A percentile compares a stretch with the other conserved stretches of the same genome.
phyloP scores from a whole-genome alignment of 2,797 vertebrate species.

The Sebastes oblongus region DNA sequence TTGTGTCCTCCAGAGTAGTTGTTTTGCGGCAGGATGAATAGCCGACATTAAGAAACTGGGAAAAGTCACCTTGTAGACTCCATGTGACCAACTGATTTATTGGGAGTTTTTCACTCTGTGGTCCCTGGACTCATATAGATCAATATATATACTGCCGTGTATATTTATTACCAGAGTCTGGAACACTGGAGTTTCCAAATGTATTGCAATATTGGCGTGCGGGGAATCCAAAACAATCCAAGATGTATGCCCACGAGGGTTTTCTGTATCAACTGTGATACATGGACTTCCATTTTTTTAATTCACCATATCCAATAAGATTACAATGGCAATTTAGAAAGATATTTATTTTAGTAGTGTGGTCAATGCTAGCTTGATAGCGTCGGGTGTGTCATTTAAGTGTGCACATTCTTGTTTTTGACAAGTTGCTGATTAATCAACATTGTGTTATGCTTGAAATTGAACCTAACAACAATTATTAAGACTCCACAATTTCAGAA shows the following conservation, averaged over 20 bases:
- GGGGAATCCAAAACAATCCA: constrained; percentile 22
- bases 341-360: background rate
- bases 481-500: background rate
- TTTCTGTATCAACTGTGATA: background rate
- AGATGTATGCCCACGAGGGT: background rate
- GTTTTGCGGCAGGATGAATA: constrained; percentile 19
- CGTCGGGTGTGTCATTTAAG: background rate
- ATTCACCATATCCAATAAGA: background rate
- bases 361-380: background rate
- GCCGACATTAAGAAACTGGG: constrained; percentile 9
- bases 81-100: constrained; percentile 50
- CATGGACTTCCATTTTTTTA: background rate
- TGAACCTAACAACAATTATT: background rate
- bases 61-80: constrained; percentile 31
- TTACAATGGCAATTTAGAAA: background rate
- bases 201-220: background rate
- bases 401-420: background rate
- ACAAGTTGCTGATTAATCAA: background rate
- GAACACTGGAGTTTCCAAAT: constrained; percentile 13
- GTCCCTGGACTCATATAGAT: constrained; percentile 38
- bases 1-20: background rate
- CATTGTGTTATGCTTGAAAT: background rate
- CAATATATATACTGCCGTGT: constrained; percentile 39
- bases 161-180: constrained; percentile 32
- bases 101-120: constrained; percentile 32